Percentiles rank a stretch among this genome's conserved stretches.
phyloP scores from a whole-genome alignment of 2,888 invertebrate genomes.

The Sesia apiformis region DNA sequence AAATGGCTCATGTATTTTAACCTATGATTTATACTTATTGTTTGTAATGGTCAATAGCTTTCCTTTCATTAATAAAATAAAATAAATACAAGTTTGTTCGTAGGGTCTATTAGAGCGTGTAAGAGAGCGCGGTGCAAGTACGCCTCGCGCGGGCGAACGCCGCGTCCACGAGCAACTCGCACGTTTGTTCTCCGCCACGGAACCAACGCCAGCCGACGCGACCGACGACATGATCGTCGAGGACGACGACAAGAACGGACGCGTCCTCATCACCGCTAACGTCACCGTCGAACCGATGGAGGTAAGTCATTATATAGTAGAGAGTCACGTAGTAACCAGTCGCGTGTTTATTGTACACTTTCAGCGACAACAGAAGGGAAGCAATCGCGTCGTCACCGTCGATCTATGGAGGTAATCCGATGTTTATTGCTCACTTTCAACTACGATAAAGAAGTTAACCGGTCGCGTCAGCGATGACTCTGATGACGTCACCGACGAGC shows the following conservation, averaged over 20 bases:
- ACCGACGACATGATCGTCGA: not conserved
- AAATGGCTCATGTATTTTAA: no score
- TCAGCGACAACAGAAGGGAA: no score
- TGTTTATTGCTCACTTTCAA: no score
- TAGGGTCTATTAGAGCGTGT: slow-evolving; percentile 83
- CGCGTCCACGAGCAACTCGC: slow-evolving; percentile 83
- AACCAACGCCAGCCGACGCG: slow-evolving; percentile 9
- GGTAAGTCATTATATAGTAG: slow-evolving; percentile 15
- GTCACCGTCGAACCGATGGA: slow-evolving; percentile 48
- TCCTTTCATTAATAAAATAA: no score
- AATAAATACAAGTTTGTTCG: not conserved
- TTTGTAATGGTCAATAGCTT: no score
- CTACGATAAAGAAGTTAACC: no score
- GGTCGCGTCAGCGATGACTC: not conserved
- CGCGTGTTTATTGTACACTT: no score
- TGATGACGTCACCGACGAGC: not conserved
- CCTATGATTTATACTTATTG: no score
- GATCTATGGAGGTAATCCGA: no score
- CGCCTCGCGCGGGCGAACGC: slow-evolving; percentile 78
- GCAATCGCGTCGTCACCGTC: no score
- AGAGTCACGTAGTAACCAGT: no score
- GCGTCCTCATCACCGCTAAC: slow-evolving; percentile 22
- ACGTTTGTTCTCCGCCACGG: slow-evolving; percentile 49
- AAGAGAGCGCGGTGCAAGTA: slow-evolving; percentile 78
- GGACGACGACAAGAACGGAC: slow-evolving; percentile 7